phyloP scores from a whole-genome alignment of 2,113 vertebrate genomes.

The Dermatemys mawii region DNA sequence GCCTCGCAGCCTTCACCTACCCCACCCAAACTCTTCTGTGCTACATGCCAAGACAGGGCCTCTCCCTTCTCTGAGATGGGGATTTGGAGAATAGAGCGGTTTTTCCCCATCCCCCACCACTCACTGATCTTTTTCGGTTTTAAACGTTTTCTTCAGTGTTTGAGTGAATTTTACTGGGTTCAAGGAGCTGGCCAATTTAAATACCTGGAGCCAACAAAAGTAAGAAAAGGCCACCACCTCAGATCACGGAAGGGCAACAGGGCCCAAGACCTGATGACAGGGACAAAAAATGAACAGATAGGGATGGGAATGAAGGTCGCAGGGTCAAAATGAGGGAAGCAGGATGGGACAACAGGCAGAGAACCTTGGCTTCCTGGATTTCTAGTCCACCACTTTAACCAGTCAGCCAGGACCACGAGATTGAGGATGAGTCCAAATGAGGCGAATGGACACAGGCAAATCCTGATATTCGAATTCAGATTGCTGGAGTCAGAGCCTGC shows the following conservation, averaged over 20 bases:
- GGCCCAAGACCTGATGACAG: neutral
- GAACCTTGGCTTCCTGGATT: neutral
- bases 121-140: neutral
- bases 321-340: neutral
- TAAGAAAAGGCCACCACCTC: neutral
- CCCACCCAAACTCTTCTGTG: neutral
- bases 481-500: neutral
- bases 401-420: neutral
- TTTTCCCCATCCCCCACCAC: no score
- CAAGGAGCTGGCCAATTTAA: neutral
- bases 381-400: neutral
- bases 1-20: neutral
- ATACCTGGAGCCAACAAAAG: neutral
- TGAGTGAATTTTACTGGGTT: neutral
- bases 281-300: neutral
- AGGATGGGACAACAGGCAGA: neutral
- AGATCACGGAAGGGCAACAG: neutral
- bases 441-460: neutral
- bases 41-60: neutral
- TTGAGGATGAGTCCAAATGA: neutral
- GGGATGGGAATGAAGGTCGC: neutral
- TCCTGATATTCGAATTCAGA: neutral
- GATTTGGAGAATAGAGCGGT: neutral
- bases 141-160: neutral
- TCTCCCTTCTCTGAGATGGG: neutral